Percentiles rank a stretch among this genome's conserved stretches.
Evolutionary conservation across 2,888 invertebrate genomes (phyloP).

Genomic region (Byasa hedistus): DNA sequence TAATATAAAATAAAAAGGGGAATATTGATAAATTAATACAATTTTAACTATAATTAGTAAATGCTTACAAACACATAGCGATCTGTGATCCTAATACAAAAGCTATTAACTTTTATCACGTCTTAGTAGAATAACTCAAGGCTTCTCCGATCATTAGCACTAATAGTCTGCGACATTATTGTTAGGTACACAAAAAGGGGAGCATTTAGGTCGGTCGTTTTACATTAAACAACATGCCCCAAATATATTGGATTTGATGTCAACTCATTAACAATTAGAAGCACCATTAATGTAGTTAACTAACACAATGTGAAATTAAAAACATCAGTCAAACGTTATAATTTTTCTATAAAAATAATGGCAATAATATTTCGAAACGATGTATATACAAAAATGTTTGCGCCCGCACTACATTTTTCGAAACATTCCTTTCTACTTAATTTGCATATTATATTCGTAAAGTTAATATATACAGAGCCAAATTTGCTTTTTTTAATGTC

Average conservation of each 20-base stretch:
- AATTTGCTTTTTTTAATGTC: too few relatives aligned
- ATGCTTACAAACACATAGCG: not conserved
- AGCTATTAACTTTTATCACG: slow-evolving; percentile 40
- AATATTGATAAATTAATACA: not conserved
- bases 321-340: too few relatives aligned
- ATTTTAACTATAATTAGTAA: not conserved
- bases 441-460: too few relatives aligned
- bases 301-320: too few relatives aligned
- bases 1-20: not conserved
- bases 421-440: too few relatives aligned
- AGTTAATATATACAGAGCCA: too few relatives aligned
- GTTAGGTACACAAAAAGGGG: slow-evolving; percentile 30
- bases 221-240: slow-evolving; percentile 27
- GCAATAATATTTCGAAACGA: too few relatives aligned
- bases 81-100: slow-evolving; percentile 22
- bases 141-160: slow-evolving; percentile 39
- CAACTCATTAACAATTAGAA: not conserved
- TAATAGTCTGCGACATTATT: slow-evolving; percentile 36
- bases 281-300: not conserved
- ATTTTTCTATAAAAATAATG: too few relatives aligned
- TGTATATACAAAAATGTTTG: too few relatives aligned
- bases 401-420: too few relatives aligned
- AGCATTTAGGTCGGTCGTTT: slow-evolving; percentile 20
- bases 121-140: slow-evolving; percentile 40
- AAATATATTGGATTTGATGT: slow-evolving; percentile 19